Evolutionary conservation across 2,797 vertebrate genomes (phyloP).

Genomic region (Labroides dimidiatus): DNA sequence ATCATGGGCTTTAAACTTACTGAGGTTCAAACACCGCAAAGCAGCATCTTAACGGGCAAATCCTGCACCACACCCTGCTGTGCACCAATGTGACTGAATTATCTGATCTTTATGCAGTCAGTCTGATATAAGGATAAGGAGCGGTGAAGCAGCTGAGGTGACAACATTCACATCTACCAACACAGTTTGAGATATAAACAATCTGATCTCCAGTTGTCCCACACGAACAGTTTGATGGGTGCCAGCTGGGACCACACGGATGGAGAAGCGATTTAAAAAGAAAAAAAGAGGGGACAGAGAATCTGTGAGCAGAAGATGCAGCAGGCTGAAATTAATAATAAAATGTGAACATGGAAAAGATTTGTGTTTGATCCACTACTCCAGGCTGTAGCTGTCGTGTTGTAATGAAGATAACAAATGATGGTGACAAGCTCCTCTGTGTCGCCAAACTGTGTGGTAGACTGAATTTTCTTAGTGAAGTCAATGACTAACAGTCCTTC

Average conservation of each 20-base stretch:
- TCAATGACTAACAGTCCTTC: slow-evolving; percentile 21
- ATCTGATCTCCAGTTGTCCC: slow-evolving; percentile 30
- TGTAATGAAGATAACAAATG: slow-evolving; percentile 68
- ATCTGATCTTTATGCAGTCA: slow-evolving; percentile 47
- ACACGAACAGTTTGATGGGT: slow-evolving; percentile 50
- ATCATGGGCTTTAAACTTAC: slow-evolving; percentile 44
- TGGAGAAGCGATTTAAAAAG: slow-evolving; percentile 4
- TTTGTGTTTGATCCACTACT: slow-evolving; percentile 64
- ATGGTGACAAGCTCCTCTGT: slow-evolving; percentile 47
- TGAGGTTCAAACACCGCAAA: slow-evolving; percentile 46
- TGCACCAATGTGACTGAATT: slow-evolving; percentile 47
- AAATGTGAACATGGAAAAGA: slow-evolving; percentile 56
- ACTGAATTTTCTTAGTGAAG: slow-evolving; percentile 27
- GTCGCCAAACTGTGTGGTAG: slow-evolving; percentile 37
- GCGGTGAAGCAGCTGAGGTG: slow-evolving; percentile 16
- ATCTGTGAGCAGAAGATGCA: slow-evolving; percentile 30
- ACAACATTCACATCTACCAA: slow-evolving; percentile 35
- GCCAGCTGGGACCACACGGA: slow-evolving; percentile 51
- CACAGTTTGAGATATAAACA: slow-evolving; percentile 27
- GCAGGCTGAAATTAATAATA: slow-evolving; percentile 61
- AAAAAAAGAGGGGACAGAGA: slow-evolving; percentile 38
- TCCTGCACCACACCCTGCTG: slow-evolving; percentile 43
- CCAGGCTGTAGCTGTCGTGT: slow-evolving; percentile 62
- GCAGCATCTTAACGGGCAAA: slow-evolving; percentile 29
- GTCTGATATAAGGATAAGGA: slow-evolving; percentile 32